These are phyloP conservation scores for Tragelaphus scriptus DNA, from an alignment of 2,113 vertebrate genomes.

Conservation along the genomic window DNA sequence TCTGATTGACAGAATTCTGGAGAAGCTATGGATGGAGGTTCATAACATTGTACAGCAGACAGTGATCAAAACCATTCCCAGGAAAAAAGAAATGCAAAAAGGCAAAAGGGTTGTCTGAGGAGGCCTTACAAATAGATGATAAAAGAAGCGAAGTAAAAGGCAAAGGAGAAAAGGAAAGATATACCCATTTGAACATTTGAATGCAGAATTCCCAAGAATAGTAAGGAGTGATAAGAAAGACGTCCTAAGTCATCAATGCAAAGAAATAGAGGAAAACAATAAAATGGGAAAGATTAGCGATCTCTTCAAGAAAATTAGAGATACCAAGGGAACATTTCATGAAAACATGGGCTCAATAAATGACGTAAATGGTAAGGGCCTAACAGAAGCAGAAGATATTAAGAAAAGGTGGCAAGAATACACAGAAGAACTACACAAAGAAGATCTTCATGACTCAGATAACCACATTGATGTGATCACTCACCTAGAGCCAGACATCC, in stretches of 20 bases:
- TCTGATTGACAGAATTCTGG: background rate
- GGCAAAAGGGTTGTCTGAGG: background rate
- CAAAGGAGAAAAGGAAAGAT: background rate
- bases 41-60: background rate
- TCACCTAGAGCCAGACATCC: background rate
- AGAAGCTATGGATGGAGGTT: background rate
- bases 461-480: background rate
- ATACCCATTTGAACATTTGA: background rate
- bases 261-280: background rate
- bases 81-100: background rate
- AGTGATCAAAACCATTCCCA: background rate
- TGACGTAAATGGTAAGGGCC: background rate
- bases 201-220: background rate
- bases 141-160: background rate
- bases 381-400: background rate
- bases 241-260: background rate
- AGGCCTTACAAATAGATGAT: background rate
- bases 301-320: background rate
- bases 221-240: background rate
- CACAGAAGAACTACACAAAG: background rate
- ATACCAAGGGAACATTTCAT: background rate
- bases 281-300: background rate
- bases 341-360: background rate
- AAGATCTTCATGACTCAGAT: background rate
- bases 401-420: background rate